Percentiles rank a stretch among this genome's conserved stretches.
These are phyloP conservation scores for Dipodomys spectabilis DNA, from an alignment of 2,113 vertebrate species.

Conservation along the genomic window DNA sequence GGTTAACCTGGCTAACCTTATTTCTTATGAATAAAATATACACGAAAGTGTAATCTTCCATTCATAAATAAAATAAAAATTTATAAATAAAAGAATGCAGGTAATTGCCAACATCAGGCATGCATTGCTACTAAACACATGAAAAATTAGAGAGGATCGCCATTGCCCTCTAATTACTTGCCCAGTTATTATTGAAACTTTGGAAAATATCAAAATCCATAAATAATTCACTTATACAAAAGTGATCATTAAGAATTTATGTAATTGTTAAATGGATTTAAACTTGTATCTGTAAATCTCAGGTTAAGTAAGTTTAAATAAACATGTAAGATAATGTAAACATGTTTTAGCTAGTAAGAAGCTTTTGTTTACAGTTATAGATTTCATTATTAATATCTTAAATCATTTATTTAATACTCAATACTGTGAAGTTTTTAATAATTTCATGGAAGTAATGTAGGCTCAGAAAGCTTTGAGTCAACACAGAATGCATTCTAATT, in stretches of 20 bases:
- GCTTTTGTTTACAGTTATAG: not conserved
- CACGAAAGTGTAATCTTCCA: constrained; percentile 51
- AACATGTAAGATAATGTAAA: not conserved
- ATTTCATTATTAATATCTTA: constrained; percentile 44
- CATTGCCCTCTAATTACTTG: constrained; percentile 34
- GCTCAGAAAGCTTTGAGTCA: not conserved
- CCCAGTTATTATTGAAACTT: constrained; percentile 16
- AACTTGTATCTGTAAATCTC: not conserved
- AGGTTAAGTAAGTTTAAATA: constrained; percentile 6
- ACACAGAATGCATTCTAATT: not conserved
- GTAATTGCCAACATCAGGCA: constrained; percentile 55
- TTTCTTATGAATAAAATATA: constrained; percentile 41
- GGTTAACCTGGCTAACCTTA: not conserved
- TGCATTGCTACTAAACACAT: not conserved
- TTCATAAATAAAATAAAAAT: no score
- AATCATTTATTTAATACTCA: constrained; percentile 39
- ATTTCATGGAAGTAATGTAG: not conserved
- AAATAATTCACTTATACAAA: constrained; percentile 50
- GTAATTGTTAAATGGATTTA: constrained; percentile 6
- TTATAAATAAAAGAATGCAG: not conserved
- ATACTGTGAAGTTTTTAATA: not conserved
- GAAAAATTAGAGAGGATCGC: not conserved
- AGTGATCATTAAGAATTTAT: constrained; percentile 1
- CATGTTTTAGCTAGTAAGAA: not conserved
- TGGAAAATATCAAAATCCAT: constrained; percentile 12